Evolutionary conservation across 2,888 invertebrate genomes (phyloP), one percentile per base, ranked within the genome.

Genomic region (Eristalis pertinax): DNA sequence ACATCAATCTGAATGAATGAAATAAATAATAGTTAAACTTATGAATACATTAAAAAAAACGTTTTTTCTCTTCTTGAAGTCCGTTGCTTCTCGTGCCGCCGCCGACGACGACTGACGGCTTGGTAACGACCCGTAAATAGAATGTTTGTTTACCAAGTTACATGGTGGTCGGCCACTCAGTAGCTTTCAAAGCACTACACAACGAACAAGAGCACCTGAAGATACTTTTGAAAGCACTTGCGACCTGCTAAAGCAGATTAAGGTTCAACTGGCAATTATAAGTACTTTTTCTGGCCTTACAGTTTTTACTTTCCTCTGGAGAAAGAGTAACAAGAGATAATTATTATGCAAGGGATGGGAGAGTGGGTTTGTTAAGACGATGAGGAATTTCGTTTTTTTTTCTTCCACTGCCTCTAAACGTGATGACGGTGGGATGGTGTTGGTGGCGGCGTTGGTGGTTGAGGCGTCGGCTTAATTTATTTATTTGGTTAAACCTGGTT

Each of bases 331-430:
- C 50, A 35, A 32, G 65, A 29, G 50, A 29, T 70, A 73, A 67
- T 67, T 58, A 70, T 78, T 79, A 79, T 79, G 79, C 41, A 79
- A 79, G 72, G 43, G 65, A 65, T 67, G 26, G 19, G 26, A 13
- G 72, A 73, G 79, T 79, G 60, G 72, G 50, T 50, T 58, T 19
- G 38, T n/a, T 4, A 72, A 72, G 79, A 79, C 41, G 38, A 79
- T 56, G 64, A 74, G 63, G 50, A 56, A 64, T 43, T 72, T 58
- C 8, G 24, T 1, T 43, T 32, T 43, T 77, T 60, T 60, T 64
- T 8, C n/a, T 60, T 26, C 3, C 24, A 2, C 26, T 60, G 24
- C 26, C 13, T 38, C 10, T 7, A 13, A 69, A 35, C 50, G 29
- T 41, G 50, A 50, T 50, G 50, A 50, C 19, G 50, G 19, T 50